Base-by-base conservation (phyloP, 2,888 invertebrate genomes). In the Belgica antarctica region DNA sequence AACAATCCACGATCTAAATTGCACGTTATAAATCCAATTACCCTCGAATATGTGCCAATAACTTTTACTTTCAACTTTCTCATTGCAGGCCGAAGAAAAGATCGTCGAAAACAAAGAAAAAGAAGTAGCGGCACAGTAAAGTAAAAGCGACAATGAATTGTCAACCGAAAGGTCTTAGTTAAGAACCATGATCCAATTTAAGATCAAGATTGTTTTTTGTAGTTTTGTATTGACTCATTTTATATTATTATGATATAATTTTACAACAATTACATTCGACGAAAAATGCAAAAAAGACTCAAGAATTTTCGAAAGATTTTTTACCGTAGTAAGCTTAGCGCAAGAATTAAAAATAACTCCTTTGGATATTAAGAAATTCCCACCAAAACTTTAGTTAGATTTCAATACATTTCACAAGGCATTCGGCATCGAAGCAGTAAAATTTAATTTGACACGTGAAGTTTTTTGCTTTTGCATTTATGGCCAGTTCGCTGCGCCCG, bases 31-130 rank as follows among this genome's bases (percentile, higher is more conserved):
- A n/a, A n/a, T n/a, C n/a, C n/a, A n/a, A n/a, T n/a, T n/a, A n/a
- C n/a, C n/a, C n/a, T n/a, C n/a, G n/a, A n/a, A n/a, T n/a, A n/a
- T n/a, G n/a, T n/a, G n/a, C n/a, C n/a, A n/a, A n/a, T n/a, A n/a
- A n/a, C n/a, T n/a, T n/a, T n/a, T n/a, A n/a, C n/a, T n/a, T n/a
- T n/a, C n/a, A n/a, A n/a, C n/a, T n/a, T n/a, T n/a, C n/a, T 34
- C 8, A 12, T 65, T 65, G n/a, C 19, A 65, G 65, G 65, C 46
- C 74, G 86, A 86, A 73, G 80, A 81, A 71, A 83, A 84, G 72
- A 83, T 83, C 75, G 83, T 89, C 77, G 87, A 87, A 77, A 88
- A 86, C 77, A 86, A 86, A 79, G 85, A 88, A 76, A 87, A 87
- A 76, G 86, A 86, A 75, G 77, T 78, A 22, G 62, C 59, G 19